Base-by-base conservation (phyloP, 1,140 invertebrate species). In the Cotesia chilonis region DNA sequence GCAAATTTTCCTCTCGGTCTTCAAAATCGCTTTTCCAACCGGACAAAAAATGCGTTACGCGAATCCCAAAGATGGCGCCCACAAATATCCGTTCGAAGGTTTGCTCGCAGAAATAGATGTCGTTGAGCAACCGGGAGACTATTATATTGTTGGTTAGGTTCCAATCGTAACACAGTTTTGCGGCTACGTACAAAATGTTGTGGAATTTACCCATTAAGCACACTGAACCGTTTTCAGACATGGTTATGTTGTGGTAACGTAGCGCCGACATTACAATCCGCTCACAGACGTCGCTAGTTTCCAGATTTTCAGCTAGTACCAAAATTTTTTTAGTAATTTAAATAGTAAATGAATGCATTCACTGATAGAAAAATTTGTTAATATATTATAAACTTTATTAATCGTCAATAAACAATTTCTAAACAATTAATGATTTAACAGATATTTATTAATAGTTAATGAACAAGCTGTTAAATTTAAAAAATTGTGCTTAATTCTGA, bases 1-100 rank as follows among this genome's bases (percentile, higher is more conserved):
- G 87, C 1, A 93, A 83, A 78, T 93, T 94, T 78, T 95, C 94
- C 77, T 94, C 90, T 81, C 90, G 80, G 78, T 92, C 90, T 70
- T 89, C 88, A 79, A 94, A 95, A 81, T 95, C 93, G 70, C 93
- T 94, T 79, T 94, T 94, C 93, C 94, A 94, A 7, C 93, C 94
- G 1, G 92, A 92, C 65, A 95, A 87, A 73, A 94, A 92, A 76
- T 93, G 91, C 0, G 93, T 93, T 3, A 93, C 92, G 80, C 91
- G 89, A 37, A 90, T 91, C 1, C 93, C 93, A 76, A 94, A 93
- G 72, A 95, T 90, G 1, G 93, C 93, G 5, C 93, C 93, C 41
- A 94, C 87, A 74, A 94, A 90, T 67, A 95, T 89, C 35, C 93
- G 88, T 78, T 95, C 94, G 79, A 95, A 94, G 0, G 93, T 94